Base-by-base conservation (phyloP, 2,113 vertebrate genomes). In the Aphelocoma coerulescens region DNA sequence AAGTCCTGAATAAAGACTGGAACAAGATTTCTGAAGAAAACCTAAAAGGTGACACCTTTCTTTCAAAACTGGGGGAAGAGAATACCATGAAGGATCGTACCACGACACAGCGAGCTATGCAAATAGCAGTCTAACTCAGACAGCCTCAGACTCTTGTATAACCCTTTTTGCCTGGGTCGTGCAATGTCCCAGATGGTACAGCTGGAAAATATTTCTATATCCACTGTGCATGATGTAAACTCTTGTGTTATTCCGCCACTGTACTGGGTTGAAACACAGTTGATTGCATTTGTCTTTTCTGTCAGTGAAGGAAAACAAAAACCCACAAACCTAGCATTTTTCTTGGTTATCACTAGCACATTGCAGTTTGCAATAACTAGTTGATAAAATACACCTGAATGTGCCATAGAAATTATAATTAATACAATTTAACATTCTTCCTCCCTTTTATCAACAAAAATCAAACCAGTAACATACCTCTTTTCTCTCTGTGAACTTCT, bases 401-500 rank as follows among this genome's bases (percentile, higher is more conserved):
- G 33, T 51, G 26, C 14, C 43, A 79, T 0, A 68, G 19, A 68
- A 80, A 91, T 69, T 32, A 44, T 32, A 83, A 48, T 32, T 18
- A 59, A 39, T 11, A 74, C 15, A 59, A 35, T 76, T 79, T 20
- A 13, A 55, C 57, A 61, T 33, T 90, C 4, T 57, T 75, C 85
- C 58, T 85, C 20, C 32, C 4, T 75, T 93, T 75, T 44, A 86
- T 55, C 39, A 93, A 73, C 9, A 86, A 49, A 87, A 91, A 39
- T 14, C 3, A 32, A 89, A 54, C 4, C 11, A 46, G 11, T 15
- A 84, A 89, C 97, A 83, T 85, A 99, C 99, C 99, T 98, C 97
- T 98, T 96, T 98, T 99, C 79, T 99, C 99, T 58, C 94, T 92
- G 90, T 98, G 97, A 95, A 98, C 96, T 59, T 98, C 98, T 88